Percentiles rank a stretch among this genome's conserved stretches.
Evolutionary conservation across 1,140 invertebrate genomes (phyloP).

Genomic region (Drosophila saltans): DNA sequence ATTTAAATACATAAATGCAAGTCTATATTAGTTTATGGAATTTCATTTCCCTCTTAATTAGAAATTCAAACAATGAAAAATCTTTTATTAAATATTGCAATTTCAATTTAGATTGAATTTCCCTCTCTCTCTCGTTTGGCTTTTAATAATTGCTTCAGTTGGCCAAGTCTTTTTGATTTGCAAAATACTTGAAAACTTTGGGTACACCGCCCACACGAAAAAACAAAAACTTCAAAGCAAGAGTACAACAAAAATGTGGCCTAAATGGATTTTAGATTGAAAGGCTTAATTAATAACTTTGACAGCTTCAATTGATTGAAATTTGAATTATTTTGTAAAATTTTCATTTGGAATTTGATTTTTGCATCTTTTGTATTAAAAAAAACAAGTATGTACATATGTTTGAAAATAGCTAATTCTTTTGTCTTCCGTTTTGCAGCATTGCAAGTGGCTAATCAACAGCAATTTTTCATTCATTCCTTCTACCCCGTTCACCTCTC

Average conservation of each 20-base stretch:
- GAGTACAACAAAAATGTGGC: slow-evolving; percentile 18
- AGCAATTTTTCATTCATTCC: slow-evolving; percentile 30
- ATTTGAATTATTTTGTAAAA: slow-evolving; percentile 33
- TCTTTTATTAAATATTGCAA: too few relatives aligned
- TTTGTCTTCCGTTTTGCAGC: slow-evolving; percentile 14
- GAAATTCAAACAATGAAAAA: too few relatives aligned
- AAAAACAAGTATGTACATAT: slow-evolving; percentile 31
- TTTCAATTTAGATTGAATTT: too few relatives aligned
- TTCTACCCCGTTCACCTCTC: not conserved
- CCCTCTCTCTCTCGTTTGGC: not conserved
- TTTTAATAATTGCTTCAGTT: not conserved
- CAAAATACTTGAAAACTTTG: not conserved
- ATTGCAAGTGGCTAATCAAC: slow-evolving; percentile 33
- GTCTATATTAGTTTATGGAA: too few relatives aligned
- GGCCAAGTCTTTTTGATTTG: not conserved
- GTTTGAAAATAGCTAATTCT: not conserved
- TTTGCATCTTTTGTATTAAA: slow-evolving; percentile 55
- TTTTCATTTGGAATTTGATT: slow-evolving; percentile 52
- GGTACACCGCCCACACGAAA: slow-evolving; percentile 1
- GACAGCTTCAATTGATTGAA: slow-evolving; percentile 4
- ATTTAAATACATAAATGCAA: not conserved
- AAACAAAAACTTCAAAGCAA: slow-evolving; percentile 19
- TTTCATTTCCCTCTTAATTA: too few relatives aligned
- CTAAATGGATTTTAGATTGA: not conserved
- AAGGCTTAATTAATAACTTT: slow-evolving; percentile 7